Conservation (phyloP, 2,888 invertebrate genomes). For the Drosophila nigritarsus region DNA sequence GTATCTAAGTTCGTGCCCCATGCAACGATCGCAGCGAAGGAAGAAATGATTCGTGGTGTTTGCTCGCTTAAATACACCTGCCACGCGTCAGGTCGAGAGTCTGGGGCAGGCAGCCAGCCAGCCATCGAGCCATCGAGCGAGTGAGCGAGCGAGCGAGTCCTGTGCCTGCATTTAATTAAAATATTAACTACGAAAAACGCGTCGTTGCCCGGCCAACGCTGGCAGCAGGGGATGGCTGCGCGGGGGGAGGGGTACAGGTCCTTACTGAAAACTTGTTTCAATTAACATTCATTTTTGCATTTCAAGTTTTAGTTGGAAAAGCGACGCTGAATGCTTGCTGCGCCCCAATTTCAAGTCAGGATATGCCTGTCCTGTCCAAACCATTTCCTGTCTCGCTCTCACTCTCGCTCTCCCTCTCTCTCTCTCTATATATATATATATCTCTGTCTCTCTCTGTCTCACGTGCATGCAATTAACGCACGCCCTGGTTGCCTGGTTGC, state of each 20-base stretch:
- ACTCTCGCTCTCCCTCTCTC: neutral
- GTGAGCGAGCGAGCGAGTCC: slow-evolving; percentile 37
- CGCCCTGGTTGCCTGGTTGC: slow-evolving; percentile 40
- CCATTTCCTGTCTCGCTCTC: neutral
- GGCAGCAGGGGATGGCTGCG: slow-evolving; percentile 2
- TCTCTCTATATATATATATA: neutral
- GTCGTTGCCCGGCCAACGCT: slow-evolving; percentile 45
- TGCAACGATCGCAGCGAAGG: slow-evolving; percentile 24
- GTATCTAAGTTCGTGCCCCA: slow-evolving; percentile 72
- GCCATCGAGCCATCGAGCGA: slow-evolving; percentile 8
- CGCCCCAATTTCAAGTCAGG: slow-evolving; percentile 43
- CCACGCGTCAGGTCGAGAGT: slow-evolving; percentile 80
- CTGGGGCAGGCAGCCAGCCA: slow-evolving; percentile 1
- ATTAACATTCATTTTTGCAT: slow-evolving; percentile 73
- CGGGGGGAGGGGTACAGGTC: slow-evolving; percentile 40
- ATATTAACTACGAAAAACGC: slow-evolving; percentile 77
- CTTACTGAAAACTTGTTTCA: slow-evolving; percentile 74
- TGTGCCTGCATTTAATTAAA: slow-evolving; percentile 82
- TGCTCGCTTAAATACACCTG: slow-evolving; percentile 83
- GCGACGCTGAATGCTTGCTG: slow-evolving; percentile 43
- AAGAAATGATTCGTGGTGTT: slow-evolving; percentile 55
- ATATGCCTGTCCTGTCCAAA: slow-evolving; percentile 47
- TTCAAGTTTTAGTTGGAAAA: slow-evolving; percentile 73
- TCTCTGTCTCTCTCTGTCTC: slow-evolving; percentile 26
- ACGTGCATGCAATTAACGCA: slow-evolving; percentile 68